Base-by-base conservation (phyloP, 2,888 invertebrate species). In the Drosophila atroscutellata region DNA sequence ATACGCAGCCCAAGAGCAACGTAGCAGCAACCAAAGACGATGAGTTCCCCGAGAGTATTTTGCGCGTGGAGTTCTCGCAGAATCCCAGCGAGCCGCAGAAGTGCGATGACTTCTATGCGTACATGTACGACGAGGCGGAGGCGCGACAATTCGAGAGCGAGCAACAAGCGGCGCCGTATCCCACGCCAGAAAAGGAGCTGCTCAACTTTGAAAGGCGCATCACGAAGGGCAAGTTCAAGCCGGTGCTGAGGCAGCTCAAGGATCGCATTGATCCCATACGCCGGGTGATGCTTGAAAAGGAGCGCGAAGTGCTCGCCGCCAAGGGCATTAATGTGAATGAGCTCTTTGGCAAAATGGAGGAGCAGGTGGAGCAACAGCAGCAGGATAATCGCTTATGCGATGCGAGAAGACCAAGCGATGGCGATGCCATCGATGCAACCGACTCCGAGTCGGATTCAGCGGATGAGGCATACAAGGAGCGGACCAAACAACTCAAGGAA, bases 291-390 rank as follows among this genome's bases (percentile, higher is more conserved):
- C 76, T 92, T 8, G 90, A 92, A 52, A 92, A 92, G 56, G 93
- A 93, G 64, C 90, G 92, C 4, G 85, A 91, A 45, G 90, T 93
- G 20, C 77, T 93, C 11, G 77, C 92, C 7, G 77, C 91, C 20
- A 93, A 93, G 42, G 93, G 93, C 20, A 92, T 93, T 26, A 91
- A 93, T 85, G 91, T 93, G n/a, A 91, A 92, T 52, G 90, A 91
- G 55, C 73, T 92, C 3, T 91, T 92, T 71, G 88, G 83, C 39
- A 73, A 67, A 67, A 72, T 47, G 61, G 76, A 72, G 11, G 56
- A 59, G 1, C 52, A 60, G 18, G 75, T 80, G 37, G 63, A 73
- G 7, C 72, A 72, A 28, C 68, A 75, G 6, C 68, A 75, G 5
- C 75, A 81, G 61, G 80, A 86, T 49, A 89, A 90, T 63, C 87